A percentile compares a stretch with the other conserved stretches of the same genome.
Conservation (phyloP, 2,113 vertebrate species). For the Propithecus coquereli region DNA sequence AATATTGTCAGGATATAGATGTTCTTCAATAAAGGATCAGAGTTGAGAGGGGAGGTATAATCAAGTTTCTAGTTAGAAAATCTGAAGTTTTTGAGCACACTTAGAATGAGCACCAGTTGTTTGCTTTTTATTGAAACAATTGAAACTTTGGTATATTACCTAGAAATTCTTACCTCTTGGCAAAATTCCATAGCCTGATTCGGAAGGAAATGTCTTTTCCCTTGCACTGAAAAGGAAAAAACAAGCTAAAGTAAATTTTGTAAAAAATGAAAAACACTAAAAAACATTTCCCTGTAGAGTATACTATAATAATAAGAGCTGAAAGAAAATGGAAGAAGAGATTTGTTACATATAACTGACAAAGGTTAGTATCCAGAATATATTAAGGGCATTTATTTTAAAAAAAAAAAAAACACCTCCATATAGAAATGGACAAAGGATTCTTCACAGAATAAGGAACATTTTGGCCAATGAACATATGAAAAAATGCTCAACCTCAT, state of each 20-base stretch:
- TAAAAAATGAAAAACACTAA: neutral
- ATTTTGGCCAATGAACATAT: neutral
- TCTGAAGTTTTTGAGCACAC: neutral
- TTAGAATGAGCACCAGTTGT: neutral
- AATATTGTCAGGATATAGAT: neutral
- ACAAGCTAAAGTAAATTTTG: neutral
- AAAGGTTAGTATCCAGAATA: neutral
- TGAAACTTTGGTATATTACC: neutral
- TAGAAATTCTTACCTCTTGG: neutral
- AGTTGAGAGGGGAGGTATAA: neutral
- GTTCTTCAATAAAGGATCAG: neutral
- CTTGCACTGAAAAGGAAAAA: constrained; percentile 10
- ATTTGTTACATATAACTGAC: neutral
- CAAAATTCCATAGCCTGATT: neutral
- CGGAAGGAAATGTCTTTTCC: neutral
- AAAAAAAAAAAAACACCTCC: neutral
- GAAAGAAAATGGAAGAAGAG: neutral
- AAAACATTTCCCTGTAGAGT: neutral
- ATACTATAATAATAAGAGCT: neutral
- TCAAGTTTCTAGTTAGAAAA: neutral
- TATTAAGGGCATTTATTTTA: neutral
- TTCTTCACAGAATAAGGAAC: neutral
- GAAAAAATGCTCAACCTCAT: neutral
- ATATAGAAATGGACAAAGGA: neutral
- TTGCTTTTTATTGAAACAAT: neutral